Conservation (phyloP, 2,113 vertebrate genomes). For the Psettodes erumei region DNA sequence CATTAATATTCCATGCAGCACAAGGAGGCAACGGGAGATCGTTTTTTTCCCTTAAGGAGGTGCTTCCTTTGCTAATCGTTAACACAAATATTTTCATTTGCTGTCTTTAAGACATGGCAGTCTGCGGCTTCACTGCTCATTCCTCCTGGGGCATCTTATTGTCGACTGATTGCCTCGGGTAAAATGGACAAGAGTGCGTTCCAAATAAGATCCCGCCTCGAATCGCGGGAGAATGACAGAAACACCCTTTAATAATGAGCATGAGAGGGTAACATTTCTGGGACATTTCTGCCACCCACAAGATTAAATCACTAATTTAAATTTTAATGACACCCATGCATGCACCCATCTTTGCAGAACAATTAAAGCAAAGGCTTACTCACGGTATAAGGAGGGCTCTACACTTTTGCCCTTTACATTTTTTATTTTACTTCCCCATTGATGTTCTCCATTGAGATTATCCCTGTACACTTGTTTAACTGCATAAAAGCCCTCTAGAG, state of each 20-base stretch:
- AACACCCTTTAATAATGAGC: conserved; percentile 42
- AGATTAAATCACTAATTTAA: conserved; percentile 59
- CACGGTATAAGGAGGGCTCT: conserved; percentile 2
- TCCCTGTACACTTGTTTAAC: not conserved
- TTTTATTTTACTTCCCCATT: conserved; percentile 4
- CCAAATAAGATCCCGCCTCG: conserved; percentile 14
- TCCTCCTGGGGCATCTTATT: conserved; percentile 31
- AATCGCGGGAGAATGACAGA: conserved; percentile 17
- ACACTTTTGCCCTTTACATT: not conserved
- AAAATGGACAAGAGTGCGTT: conserved; percentile 35
- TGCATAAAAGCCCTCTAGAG: not conserved
- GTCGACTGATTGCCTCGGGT: conserved; percentile 29
- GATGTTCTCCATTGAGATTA: not conserved
- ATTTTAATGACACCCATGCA: conserved; percentile 36
- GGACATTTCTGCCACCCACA: conserved; percentile 31
- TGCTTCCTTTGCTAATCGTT: conserved; percentile 65
- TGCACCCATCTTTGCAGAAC: conserved; percentile 26
- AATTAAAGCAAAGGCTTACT: conserved; percentile 17
- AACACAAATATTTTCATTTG: conserved; percentile 67
- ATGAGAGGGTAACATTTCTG: conserved; percentile 21
- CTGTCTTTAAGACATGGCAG: conserved; percentile 55
- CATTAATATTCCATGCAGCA: conserved; percentile 74
- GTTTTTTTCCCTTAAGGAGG: conserved; percentile 59
- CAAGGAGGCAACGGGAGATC: conserved; percentile 39
- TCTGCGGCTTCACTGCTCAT: conserved; percentile 9